Base-by-base conservation (phyloP, 2,113 vertebrate species). In the Hemiprocne comata region DNA sequence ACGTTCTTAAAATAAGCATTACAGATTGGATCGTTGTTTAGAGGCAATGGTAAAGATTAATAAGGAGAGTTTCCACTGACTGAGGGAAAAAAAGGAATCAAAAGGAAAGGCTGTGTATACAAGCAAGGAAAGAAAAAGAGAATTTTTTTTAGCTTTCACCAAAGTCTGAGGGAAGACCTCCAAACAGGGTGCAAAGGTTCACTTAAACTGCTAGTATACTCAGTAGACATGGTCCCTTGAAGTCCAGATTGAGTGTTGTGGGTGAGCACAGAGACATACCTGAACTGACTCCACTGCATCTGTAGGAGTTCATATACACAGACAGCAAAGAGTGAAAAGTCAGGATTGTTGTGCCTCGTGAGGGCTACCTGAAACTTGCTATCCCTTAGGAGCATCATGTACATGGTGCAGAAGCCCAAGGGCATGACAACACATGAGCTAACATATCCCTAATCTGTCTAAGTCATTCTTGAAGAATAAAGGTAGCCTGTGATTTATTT, bases 261-360 rank as follows among this genome's bases (percentile, higher is more conserved):
- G 13, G 9, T 53, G 48, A 72, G 50, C 65, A 67, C 0, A 84
- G 60, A 82, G 23, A 81, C 7, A 18, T 5, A 60, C 16, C n/a
- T 83, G 65, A 77, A 54, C 29, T 36, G 66, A 21, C 29, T 58
- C 28, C 36, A 34, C 16, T 3, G 0, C 7, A 19, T 62, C 70
- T 73, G 2, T 9, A 20, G 2, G 38, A 60, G 17, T 15, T 65
- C 2, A 0, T 17, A 54, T 3, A 24, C 4, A 50, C 34, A 81
- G 9, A 44, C 19, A 72, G 29, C 60, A 67, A 76, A 62, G 26
- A 20, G 21, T 31, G 28, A 51, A 69, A 78, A 54, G 38, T 40
- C 5, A 73, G 50, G 28, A 34, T 4, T 29, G 10, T 3, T 64
- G 21, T 1, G 0, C 42, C 57, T 50, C 11, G 9, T 12, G 5